phyloP scores from a whole-genome alignment of 2,113 vertebrate genomes.

The Dryoscopus gambensis region DNA sequence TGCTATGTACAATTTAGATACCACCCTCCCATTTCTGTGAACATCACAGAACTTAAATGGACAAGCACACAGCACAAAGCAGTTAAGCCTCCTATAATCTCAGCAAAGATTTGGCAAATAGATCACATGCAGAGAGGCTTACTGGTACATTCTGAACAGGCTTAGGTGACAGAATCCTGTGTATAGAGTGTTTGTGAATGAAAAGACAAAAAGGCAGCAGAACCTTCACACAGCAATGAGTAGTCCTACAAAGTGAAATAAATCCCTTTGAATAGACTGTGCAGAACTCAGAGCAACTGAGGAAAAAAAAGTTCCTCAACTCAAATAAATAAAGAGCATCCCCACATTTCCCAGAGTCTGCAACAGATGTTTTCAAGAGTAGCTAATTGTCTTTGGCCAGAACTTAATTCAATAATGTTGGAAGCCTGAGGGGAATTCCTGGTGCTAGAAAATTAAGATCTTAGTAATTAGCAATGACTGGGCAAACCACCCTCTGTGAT shows the following conservation, averaged over 20 bases:
- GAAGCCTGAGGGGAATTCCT: constrained; percentile 13
- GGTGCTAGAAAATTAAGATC: constrained; percentile 18
- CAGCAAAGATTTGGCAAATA: background rate
- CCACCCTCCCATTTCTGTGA: background rate
- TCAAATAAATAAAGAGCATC: background rate
- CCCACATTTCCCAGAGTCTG: background rate
- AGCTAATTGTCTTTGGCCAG: background rate
- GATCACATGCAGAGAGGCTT: background rate
- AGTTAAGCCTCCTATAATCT: background rate
- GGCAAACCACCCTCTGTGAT: constrained; percentile 17
- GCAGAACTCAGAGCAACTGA: background rate
- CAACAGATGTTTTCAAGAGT: background rate
- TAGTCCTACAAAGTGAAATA: background rate
- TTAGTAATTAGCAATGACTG: constrained; percentile 43
- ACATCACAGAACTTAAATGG: background rate
- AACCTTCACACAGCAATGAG: background rate
- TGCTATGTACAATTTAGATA: background rate
- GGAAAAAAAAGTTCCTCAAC: background rate
- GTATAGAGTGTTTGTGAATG: background rate
- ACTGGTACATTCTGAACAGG: background rate
- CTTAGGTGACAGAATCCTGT: background rate
- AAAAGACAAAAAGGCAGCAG: background rate
- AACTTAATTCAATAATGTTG: constrained; percentile 31
- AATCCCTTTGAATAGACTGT: background rate
- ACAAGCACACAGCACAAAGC: background rate